Conservation (phyloP, 1,140 invertebrate genomes). For the Bombus waltoni region DNA sequence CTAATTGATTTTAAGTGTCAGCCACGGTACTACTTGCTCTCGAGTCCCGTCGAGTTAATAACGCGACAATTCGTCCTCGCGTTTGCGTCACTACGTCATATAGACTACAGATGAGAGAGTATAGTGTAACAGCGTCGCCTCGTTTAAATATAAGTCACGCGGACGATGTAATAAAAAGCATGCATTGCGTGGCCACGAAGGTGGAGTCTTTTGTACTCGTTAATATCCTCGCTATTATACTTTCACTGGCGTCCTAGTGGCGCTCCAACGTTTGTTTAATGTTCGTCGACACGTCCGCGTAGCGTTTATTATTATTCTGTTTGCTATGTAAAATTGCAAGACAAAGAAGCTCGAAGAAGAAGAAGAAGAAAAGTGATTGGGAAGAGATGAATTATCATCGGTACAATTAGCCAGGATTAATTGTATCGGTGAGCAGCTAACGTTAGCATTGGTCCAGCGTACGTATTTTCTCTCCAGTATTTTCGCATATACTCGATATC, state of each 20-base stretch:
- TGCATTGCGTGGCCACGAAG: conserved; percentile 30
- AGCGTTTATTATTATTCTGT: conserved; percentile 23
- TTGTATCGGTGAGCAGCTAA: neutral
- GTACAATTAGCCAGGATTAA: conserved; percentile 35
- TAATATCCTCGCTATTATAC: conserved; percentile 32
- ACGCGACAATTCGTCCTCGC: conserved; percentile 37
- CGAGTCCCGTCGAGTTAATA: conserved; percentile 57
- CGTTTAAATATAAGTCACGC: conserved; percentile 52
- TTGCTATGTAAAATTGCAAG: neutral
- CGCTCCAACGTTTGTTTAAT: conserved; percentile 35
- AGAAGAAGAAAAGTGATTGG: neutral
- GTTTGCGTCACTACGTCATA: conserved; percentile 56
- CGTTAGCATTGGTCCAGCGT: neutral
- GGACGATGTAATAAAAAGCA: conserved; percentile 42
- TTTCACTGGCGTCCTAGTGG: conserved; percentile 33
- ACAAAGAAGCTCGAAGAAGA: neutral
- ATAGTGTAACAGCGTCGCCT: neutral
- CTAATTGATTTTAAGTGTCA: conserved; percentile 75
- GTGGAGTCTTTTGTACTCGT: conserved; percentile 42
- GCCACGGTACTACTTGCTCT: conserved; percentile 50
- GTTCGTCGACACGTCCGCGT: neutral
- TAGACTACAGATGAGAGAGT: conserved; percentile 13
- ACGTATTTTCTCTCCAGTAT: conserved; percentile 51
- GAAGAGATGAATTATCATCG: neutral
- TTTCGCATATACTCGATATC: conserved; percentile 42